Conservation (phyloP, 2,797 vertebrate species). For the Anguilla obscura region DNA sequence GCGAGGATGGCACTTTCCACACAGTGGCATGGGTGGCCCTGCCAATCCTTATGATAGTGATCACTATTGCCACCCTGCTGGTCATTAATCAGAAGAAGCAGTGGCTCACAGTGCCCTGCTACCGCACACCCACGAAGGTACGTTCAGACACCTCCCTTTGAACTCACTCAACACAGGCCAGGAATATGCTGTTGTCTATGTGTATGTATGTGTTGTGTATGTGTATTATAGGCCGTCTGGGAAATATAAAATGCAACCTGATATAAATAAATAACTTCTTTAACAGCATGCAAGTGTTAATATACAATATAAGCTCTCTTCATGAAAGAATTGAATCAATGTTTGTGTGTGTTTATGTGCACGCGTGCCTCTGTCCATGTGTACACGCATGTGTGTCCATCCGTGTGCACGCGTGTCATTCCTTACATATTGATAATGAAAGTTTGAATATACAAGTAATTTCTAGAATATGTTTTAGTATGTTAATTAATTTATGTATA, state of each 20-base stretch:
- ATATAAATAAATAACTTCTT: too few species aligned
- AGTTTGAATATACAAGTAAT: too few species aligned
- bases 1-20: constrained; percentile 65
- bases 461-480: too few species aligned
- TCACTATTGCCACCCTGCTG: constrained; percentile 74
- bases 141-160: not conserved
- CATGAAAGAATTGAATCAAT: too few species aligned
- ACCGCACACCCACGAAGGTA: constrained; percentile 85
- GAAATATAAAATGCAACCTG: too few species aligned
- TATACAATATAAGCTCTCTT: too few species aligned
- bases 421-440: too few species aligned
- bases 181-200: not conserved
- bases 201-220: not conserved
- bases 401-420: not conserved
- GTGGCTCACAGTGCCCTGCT: constrained; percentile 84
- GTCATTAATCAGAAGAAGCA: constrained; percentile 84
- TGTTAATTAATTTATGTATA: too few species aligned
- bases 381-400: constrained; percentile 35
- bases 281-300: too few species aligned
- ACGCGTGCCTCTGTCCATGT: not conserved
- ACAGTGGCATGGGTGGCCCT: constrained; percentile 78
- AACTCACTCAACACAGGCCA: not conserved
- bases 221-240: too few species aligned
- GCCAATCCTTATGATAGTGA: constrained; percentile 74
- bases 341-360: constrained; percentile 26